A percentile compares a stretch with the other conserved stretches of the same genome.
Conservation (phyloP, 1,140 invertebrate species). For the Andricus grossulariae region DNA sequence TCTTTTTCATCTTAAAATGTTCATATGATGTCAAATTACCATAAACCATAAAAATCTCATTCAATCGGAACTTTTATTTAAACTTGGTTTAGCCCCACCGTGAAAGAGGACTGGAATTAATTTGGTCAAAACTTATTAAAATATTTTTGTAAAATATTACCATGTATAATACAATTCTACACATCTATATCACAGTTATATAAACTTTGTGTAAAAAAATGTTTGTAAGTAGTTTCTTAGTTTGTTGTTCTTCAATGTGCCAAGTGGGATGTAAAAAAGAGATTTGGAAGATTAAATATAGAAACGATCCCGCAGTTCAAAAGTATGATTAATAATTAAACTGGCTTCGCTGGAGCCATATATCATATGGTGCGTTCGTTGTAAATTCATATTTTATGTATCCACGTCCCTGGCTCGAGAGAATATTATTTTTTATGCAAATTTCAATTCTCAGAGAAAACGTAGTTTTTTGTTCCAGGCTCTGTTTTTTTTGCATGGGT, state of each 20-base stretch:
- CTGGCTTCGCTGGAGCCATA: background rate
- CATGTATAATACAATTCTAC: constrained; percentile 8
- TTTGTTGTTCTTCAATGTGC: background rate
- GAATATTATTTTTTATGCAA: background rate
- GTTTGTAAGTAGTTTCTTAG: background rate
- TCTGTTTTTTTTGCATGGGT: background rate
- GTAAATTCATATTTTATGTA: constrained; percentile 1
- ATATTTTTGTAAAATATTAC: background rate
- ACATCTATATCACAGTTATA: constrained; percentile 21
- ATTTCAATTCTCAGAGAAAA: background rate
- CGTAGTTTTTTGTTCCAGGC: background rate
- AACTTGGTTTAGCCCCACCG: too few relatives aligned
- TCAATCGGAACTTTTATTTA: too few relatives aligned
- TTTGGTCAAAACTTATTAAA: background rate
- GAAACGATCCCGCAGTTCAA: background rate
- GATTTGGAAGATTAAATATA: background rate
- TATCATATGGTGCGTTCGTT: background rate
- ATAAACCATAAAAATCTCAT: too few relatives aligned
- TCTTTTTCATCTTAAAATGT: too few relatives aligned
- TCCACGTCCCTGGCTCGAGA: background rate
- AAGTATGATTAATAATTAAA: background rate
- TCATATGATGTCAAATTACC: too few relatives aligned
- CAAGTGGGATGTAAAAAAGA: background rate
- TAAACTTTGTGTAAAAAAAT: constrained; percentile 1
- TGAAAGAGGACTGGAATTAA: too few relatives aligned